Evolutionary conservation across 2,888 invertebrate species (phyloP), one percentile per base, ranked within the genome.

Genomic region (Noctua pronuba): DNA sequence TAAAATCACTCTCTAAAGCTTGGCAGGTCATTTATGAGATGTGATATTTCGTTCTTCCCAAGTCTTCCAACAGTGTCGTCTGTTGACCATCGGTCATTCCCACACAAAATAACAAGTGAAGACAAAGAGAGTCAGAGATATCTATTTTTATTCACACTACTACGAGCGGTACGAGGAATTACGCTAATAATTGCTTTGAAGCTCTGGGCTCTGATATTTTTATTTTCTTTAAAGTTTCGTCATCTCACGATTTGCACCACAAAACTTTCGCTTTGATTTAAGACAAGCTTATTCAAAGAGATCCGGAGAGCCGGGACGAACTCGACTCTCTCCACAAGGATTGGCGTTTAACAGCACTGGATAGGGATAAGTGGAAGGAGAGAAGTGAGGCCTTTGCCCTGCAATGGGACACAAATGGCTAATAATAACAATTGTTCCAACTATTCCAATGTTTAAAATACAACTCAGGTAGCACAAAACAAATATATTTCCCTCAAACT

Each of bases 141-240:
- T 75, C 62, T 85, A 83, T 83, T 83, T 83, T 66, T 65, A 80
- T 84, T 60, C 46, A 35, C 41, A 68, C 46, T 67, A 58, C 60
- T 81, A 80, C n/a, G 65, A 52, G 60, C 24, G 21, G 3, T n/a
- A 65, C 28, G 55, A 60, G 11, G 31, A 66, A 67, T 41, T 66
- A 69, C 52, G 66, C 41, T 31, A 73, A 66, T 52, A 75, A 64
- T 64, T 62, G 49, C 44, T 70, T 66, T 38, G 44, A 66, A 70
- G 60, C 52, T 66, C 79, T 62, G 11, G 46, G 38, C 80, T 35
- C 8, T 46, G 52, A 55, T 73, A 41, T 58, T 65, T 65, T 71
- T 62, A 64, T 82, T 75, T 68, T 64, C 21, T 67, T 70, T 46
- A 60, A 41, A 60, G 24, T 44, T 60, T 60, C 46, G 80, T 66